Conservation (phyloP, 2,888 invertebrate genomes). For the Drosophila pullipes region DNA sequence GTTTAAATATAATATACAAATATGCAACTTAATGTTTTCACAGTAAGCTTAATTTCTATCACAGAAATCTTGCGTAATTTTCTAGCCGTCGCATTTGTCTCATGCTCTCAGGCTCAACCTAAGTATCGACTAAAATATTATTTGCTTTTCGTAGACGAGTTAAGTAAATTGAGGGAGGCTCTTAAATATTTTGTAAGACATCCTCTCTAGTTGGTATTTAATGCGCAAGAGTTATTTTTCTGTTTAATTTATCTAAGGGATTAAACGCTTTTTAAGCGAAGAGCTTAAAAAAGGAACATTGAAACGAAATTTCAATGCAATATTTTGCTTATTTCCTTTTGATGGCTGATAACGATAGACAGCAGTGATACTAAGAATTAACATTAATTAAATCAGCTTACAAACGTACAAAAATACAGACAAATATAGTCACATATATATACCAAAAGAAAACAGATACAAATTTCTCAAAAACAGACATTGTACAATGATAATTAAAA, state of each 20-base stretch:
- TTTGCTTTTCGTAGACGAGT: background rate
- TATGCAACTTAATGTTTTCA: background rate
- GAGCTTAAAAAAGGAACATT: slow-evolving; percentile 1
- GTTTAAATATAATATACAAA: background rate
- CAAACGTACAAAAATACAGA: background rate
- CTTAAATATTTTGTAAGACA: background rate
- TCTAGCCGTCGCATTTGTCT: background rate
- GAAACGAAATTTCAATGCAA: slow-evolving; percentile 2
- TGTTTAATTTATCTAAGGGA: background rate
- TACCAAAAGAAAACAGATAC: too few species aligned
- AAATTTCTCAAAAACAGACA: too few species aligned
- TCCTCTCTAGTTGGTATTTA: background rate
- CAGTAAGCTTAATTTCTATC: background rate
- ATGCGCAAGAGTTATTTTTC: slow-evolving; percentile 2
- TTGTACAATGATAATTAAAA: background rate
- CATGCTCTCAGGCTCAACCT: background rate
- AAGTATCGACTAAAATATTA: background rate
- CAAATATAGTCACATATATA: background rate
- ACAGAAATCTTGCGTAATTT: background rate
- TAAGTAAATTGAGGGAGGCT: background rate
- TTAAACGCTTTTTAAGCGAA: slow-evolving; percentile 7
- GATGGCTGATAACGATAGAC: background rate
- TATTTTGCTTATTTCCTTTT: slow-evolving; percentile 13
- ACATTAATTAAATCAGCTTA: slow-evolving; percentile 7
- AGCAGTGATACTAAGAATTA: background rate